Percentiles rank a stretch among this genome's conserved stretches.
phyloP scores from a whole-genome alignment of 2,888 invertebrate species.

The Andrena bicolor region DNA sequence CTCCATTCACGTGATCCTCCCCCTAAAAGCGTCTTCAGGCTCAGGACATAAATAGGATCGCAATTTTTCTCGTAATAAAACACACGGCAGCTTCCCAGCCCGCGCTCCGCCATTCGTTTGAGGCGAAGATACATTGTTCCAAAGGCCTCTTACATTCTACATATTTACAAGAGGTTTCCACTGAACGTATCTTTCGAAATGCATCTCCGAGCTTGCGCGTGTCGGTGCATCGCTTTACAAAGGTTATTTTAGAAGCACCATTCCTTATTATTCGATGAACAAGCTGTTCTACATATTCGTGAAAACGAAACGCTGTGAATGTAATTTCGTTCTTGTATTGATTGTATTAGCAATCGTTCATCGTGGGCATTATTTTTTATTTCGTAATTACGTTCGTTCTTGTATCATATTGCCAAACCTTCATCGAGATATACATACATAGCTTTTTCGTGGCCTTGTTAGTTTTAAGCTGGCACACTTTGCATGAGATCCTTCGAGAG shows the following conservation, averaged over 20 bases:
- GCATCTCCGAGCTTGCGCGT: background rate
- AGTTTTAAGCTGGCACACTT: background rate
- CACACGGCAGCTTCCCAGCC: constrained; percentile 20
- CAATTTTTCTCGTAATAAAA: constrained; percentile 49
- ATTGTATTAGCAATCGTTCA: background rate
- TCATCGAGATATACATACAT: background rate
- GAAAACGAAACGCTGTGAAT: too few relatives aligned
- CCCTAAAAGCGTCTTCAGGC: constrained; percentile 50
- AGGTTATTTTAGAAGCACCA: background rate
- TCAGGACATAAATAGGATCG: constrained; percentile 44
- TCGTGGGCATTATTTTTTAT: background rate
- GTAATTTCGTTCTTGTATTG: background rate
- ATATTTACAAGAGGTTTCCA: background rate
- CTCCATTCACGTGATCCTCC: constrained; percentile 50
- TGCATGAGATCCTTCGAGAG: background rate
- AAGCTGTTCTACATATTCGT: too few relatives aligned
- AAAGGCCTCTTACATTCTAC: background rate
- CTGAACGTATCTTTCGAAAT: background rate
- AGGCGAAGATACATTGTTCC: background rate
- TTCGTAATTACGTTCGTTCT: background rate
- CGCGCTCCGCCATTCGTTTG: constrained; percentile 27
- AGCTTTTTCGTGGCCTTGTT: background rate
- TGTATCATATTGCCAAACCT: background rate
- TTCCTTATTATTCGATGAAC: too few relatives aligned
- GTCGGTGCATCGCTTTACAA: background rate